phyloP scores from a whole-genome alignment of 2,888 invertebrate genomes.

The Andrena camellia region DNA sequence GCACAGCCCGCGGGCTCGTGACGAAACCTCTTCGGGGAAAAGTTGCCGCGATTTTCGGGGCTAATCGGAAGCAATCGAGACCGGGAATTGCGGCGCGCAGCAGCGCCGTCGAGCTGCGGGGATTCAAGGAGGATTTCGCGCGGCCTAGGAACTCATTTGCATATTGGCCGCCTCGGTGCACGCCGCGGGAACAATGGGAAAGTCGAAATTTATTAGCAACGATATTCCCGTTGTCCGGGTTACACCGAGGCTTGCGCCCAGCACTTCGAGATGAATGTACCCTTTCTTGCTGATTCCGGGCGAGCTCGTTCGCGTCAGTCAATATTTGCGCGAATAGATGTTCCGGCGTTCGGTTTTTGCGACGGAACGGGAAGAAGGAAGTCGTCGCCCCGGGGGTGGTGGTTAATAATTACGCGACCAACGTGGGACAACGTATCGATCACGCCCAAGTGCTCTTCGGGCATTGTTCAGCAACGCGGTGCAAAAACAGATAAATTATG shows the following conservation, averaged over 20 bases:
- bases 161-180: slow-evolving; percentile 32
- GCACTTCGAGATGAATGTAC: slow-evolving; percentile 7
- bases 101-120: neutral
- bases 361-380: too few species aligned
- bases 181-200: slow-evolving; percentile 43
- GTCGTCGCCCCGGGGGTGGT: too few species aligned
- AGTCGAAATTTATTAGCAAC: slow-evolving; percentile 54
- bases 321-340: slow-evolving; percentile 3
- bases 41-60: slow-evolving; percentile 51
- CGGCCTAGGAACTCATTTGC: slow-evolving; percentile 45
- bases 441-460: slow-evolving; percentile 3
- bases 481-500: slow-evolving; percentile 58
- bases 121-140: slow-evolving; percentile 12
- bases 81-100: neutral
- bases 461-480: slow-evolving; percentile 39
- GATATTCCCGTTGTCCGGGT: slow-evolving; percentile 33
- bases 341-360: neutral
- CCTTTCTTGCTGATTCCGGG: slow-evolving; percentile 15
- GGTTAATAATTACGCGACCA: neutral
- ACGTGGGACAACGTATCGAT: slow-evolving; percentile 18
- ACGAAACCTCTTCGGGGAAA: slow-evolving; percentile 39
- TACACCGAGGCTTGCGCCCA: slow-evolving; percentile 14
- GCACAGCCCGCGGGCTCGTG: neutral
- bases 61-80: slow-evolving; percentile 58
- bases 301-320: neutral